These are phyloP conservation scores for Ypsolopha sequella DNA, from an alignment of 2,888 invertebrate species.

Conservation along the genomic window DNA sequence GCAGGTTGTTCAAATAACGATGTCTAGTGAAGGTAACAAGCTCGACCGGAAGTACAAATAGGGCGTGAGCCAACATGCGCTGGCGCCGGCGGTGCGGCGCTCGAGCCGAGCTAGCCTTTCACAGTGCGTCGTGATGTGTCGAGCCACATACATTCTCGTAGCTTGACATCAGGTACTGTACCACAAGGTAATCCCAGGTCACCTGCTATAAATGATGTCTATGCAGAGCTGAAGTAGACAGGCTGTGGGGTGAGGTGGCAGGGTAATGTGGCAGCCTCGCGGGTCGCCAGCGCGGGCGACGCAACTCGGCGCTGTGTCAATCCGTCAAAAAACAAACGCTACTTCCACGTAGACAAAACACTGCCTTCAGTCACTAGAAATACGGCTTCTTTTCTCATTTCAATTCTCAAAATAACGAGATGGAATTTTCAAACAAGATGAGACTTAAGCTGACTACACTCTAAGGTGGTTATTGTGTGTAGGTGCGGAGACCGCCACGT, in stretches of 20 bases:
- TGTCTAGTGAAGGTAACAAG: background rate
- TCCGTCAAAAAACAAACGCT: background rate
- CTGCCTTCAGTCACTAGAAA: background rate
- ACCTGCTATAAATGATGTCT: no score
- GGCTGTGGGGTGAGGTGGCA: no score
- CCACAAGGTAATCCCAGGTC: no score
- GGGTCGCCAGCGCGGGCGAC: background rate
- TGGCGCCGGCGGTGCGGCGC: conserved; percentile 9
- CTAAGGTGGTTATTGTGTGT: background rate
- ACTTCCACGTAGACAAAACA: background rate
- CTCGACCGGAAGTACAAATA: conserved; percentile 32
- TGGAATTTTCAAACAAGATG: background rate
- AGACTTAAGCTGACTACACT: background rate
- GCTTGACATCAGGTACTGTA: no score
- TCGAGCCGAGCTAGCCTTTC: no score
- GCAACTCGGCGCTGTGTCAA: conserved; percentile 1
- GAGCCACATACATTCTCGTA: no score
- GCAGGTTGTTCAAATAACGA: background rate
- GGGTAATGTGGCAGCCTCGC: no score
- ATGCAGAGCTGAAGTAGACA: no score
- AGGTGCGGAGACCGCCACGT: background rate
- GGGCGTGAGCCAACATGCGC: conserved; percentile 23
- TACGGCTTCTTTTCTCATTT: background rate
- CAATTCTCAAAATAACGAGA: background rate
- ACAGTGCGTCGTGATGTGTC: no score